These are phyloP conservation scores for Prinia subflava DNA, from an alignment of 2,113 vertebrate genomes.

Conservation along the genomic window DNA sequence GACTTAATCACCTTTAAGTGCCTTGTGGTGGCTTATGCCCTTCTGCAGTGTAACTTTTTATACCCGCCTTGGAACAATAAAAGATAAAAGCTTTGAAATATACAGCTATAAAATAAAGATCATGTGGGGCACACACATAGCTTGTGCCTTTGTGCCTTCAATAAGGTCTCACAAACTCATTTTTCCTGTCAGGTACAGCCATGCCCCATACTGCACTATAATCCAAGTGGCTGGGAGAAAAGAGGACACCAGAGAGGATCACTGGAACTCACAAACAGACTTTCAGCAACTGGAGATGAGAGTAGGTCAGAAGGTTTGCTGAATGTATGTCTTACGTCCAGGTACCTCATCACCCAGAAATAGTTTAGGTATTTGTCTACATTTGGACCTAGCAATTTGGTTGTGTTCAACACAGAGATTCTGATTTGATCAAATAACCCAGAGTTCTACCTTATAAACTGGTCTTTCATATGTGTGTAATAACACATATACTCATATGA, in stretches of 20 bases:
- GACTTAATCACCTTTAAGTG: background rate
- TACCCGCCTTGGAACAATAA: background rate
- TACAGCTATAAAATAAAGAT: background rate
- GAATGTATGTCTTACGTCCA: background rate
- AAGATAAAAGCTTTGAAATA: constrained; percentile 14
- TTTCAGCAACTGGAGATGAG: background rate
- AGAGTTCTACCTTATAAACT: background rate
- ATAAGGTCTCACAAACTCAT: background rate
- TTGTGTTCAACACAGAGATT: background rate
- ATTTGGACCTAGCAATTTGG: background rate
- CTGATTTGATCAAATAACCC: background rate
- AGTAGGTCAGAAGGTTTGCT: background rate
- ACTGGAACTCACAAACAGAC: background rate
- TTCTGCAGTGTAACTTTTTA: background rate
- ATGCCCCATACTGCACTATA: background rate
- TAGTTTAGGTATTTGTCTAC: background rate
- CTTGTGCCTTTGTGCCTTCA: background rate
- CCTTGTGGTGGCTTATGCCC: background rate
- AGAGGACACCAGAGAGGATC: background rate
- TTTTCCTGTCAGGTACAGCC: background rate
- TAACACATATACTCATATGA: background rate
- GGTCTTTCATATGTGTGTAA: background rate
- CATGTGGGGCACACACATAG: background rate
- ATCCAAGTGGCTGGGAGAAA: background rate
- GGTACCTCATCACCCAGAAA: background rate